Percentiles rank a stretch among this genome's conserved stretches.
Evolutionary conservation across 53 echinoderm and acorn worm species (phyloP).

Genomic region (Zoroaster sp.): DNA sequence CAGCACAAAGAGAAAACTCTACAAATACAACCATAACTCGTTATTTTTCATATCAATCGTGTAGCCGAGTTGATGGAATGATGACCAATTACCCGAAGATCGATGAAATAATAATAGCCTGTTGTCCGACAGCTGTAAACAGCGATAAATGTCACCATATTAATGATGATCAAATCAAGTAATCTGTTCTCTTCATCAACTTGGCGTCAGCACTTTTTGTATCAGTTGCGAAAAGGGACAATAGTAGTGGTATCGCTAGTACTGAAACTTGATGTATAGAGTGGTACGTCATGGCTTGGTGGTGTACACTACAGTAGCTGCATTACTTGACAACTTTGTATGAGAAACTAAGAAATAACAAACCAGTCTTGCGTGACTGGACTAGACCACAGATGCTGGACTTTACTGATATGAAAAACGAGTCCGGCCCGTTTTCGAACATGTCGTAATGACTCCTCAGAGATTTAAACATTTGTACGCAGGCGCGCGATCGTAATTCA

Average conservation of each 20-base stretch:
- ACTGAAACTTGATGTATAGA: too few species aligned
- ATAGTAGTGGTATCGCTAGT: too few species aligned
- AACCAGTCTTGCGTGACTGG: conserved; percentile 25
- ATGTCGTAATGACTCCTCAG: conserved; percentile 12
- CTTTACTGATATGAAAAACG: conserved; percentile 12
- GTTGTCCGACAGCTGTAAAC: background rate
- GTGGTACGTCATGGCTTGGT: too few species aligned
- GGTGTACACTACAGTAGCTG: too few species aligned
- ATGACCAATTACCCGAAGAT: background rate
- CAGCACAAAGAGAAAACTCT: too few species aligned
- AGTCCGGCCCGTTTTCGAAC: conserved; percentile 20
- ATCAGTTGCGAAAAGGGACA: too few species aligned
- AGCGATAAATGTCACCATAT: background rate
- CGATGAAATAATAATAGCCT: background rate
- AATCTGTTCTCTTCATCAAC: background rate
- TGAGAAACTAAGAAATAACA: too few species aligned
- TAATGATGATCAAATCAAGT: background rate
- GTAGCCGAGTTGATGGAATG: background rate
- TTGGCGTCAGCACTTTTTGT: too few species aligned
- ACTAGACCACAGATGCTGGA: background rate
- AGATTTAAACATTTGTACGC: conserved; percentile 36
- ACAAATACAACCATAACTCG: background rate
- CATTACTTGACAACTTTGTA: too few species aligned
- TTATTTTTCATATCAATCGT: background rate
- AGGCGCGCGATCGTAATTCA: conserved; percentile 51